Conservation (phyloP, 1,140 invertebrate genomes). For the Bombyx mandarina region DNA sequence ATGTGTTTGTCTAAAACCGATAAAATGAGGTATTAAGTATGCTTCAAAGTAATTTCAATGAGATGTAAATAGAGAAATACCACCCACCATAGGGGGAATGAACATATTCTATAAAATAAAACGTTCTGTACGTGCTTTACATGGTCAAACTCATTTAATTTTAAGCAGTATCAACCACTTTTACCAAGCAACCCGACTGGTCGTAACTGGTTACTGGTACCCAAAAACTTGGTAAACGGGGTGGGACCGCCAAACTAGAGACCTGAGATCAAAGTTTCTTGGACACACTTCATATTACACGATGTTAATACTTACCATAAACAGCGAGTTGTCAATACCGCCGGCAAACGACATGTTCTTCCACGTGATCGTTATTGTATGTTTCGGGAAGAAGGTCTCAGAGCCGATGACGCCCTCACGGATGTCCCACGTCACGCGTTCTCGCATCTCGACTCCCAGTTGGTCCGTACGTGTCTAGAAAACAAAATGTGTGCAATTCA, state of each 20-base stretch:
- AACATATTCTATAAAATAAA: too few species aligned
- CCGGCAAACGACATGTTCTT: constrained; percentile 95
- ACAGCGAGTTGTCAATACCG: constrained; percentile 85
- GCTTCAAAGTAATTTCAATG: too few species aligned
- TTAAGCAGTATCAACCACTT: too few species aligned
- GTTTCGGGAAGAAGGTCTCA: constrained; percentile 90
- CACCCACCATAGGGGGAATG: too few species aligned
- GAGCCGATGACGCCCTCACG: constrained; percentile 92
- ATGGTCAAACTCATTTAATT: too few species aligned
- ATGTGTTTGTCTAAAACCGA: constrained; percentile 86
- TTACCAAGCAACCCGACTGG: too few species aligned
- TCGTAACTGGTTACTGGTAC: too few species aligned
- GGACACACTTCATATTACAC: background rate
- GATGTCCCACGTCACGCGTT: constrained; percentile 90
- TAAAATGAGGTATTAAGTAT: background rate
- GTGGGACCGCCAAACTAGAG: too few species aligned
- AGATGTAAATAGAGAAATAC: too few species aligned
- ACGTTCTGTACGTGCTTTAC: too few species aligned
- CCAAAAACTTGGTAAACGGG: too few species aligned
- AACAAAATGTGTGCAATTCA: too few species aligned
- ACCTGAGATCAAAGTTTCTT: background rate
- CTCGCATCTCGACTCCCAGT: constrained; percentile 88
- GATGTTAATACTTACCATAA: constrained; percentile 72
- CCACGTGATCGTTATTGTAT: constrained; percentile 94
- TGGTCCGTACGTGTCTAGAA: constrained; percentile 79